phyloP scores from a whole-genome alignment of 23 tunicate genomes.

The Clavelina lepadiformis region DNA sequence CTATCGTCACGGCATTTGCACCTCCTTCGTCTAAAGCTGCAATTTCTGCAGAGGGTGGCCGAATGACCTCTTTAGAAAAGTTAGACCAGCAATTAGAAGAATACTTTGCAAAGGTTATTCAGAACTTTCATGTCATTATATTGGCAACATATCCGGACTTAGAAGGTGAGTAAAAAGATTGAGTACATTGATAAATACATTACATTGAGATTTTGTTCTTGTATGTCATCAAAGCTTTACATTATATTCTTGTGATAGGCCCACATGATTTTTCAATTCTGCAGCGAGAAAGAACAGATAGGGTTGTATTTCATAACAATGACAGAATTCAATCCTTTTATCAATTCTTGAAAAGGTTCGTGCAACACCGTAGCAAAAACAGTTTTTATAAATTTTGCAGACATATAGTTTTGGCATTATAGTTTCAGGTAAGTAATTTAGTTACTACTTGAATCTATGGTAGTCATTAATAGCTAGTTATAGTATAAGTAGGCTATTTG shows the following conservation, averaged over 20 bases:
- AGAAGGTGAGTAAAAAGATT: conserved; percentile 27
- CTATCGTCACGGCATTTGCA: conserved; percentile 51
- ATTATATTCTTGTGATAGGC: conserved; percentile 2
- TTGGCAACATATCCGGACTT: conserved; percentile 29
- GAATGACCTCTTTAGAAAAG: conserved; percentile 46
- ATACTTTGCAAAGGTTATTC: conserved; percentile 42
- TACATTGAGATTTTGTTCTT: not conserved
- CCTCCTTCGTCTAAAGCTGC: conserved; percentile 4
- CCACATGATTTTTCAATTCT: conserved; percentile 26
- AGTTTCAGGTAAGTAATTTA: too few relatives aligned
- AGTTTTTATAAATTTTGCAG: too few relatives aligned
- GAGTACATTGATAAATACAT: not conserved
- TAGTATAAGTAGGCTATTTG: not conserved
- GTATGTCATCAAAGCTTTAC: not conserved
- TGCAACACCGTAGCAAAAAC: too few relatives aligned
- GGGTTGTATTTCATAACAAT: conserved; percentile 27
- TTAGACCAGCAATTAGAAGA: conserved; percentile 43
- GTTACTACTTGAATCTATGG: too few relatives aligned
- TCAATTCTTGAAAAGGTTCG: conserved; percentile 34
- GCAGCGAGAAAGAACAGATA: conserved; percentile 9
- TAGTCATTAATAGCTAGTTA: too few relatives aligned
- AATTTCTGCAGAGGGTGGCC: not conserved
- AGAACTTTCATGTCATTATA: conserved; percentile 64
- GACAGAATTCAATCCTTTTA: conserved; percentile 23
- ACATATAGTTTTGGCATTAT: too few relatives aligned